These are phyloP conservation scores for human (Homo sapiens) DNA, from an alignment of 2,113 vertebrate species.

Conservation along the genomic window GRCh38 chr1:39472001-39472500, in stretches of 20 bases:
- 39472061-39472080: background rate
- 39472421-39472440: background rate
- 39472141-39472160: background rate
- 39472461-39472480: background rate
- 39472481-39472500: background rate
- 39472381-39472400: background rate
- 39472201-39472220: background rate
- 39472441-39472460: background rate
- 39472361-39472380: background rate
- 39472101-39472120: background rate
- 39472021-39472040: background rate
- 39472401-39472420: background rate
- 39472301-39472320: background rate
- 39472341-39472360: slow-evolving; percentile 2
- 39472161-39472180: background rate
- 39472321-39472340: background rate
- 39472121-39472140: background rate
- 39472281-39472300: background rate
- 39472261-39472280: background rate
- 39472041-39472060: background rate
- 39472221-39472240: background rate
- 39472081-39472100: background rate
- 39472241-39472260: background rate
- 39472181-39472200: background rate
- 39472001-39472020: background rate